phyloP scores from a whole-genome alignment of 2,113 vertebrate genomes.

The Theristicus caerulescens region DNA sequence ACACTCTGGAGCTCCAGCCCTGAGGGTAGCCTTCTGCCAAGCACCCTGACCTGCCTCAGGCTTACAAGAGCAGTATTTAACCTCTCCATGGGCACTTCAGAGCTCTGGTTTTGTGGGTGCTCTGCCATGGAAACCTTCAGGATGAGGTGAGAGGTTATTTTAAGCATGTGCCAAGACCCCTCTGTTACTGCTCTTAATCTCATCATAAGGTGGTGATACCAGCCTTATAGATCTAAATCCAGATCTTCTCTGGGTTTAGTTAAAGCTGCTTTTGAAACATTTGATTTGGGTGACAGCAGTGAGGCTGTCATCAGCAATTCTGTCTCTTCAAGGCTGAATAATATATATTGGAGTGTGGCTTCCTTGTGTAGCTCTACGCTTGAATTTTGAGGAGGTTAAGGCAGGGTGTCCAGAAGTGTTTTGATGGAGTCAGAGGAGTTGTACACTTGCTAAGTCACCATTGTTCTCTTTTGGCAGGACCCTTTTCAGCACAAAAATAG shows the following conservation, averaged over 20 bases:
- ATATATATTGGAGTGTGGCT: fast-evolving
- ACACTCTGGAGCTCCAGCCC: background rate
- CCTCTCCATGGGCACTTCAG: background rate
- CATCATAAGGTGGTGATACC: background rate
- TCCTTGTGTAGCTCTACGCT: background rate
- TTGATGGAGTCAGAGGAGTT: background rate
- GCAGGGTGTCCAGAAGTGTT: background rate
- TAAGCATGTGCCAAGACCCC: background rate
- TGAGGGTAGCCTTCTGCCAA: background rate
- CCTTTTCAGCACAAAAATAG: background rate
- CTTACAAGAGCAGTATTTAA: background rate
- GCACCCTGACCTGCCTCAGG: background rate
- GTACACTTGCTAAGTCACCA: background rate
- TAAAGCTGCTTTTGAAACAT: background rate
- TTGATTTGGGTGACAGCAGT: background rate
- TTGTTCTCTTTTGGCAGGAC: background rate
- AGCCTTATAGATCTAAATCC: background rate
- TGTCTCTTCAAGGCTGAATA: background rate
- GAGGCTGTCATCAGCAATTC: background rate
- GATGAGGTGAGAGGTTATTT: background rate
- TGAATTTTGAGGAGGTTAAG: background rate
- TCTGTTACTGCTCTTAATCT: background rate
- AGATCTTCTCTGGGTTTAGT: background rate
- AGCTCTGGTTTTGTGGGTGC: background rate
- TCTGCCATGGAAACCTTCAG: background rate